Evolutionary conservation across 2,888 invertebrate genomes (phyloP), one percentile per base, ranked within the genome.

Genomic region (Tethea ocularis): DNA sequence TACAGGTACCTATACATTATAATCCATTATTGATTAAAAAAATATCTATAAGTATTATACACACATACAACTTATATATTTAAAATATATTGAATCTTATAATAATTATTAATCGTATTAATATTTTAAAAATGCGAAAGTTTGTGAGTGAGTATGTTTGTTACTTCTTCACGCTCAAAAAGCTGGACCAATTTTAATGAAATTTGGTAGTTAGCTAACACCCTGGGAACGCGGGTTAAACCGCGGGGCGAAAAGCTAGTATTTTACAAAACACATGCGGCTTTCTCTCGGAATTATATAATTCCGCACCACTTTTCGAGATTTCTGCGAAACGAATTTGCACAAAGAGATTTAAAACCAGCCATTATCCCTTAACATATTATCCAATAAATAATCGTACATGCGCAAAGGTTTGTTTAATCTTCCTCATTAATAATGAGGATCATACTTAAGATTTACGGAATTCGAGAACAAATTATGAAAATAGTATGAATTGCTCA

Each of bases 401-500:
- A 61, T 46, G 54, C 58, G 51, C 59, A 62, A 68, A 59, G 62
- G 63, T 64, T 65, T 67, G 67, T 70, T 67, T 62, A 72, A 68
- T 61, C 67, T 67, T 55, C 41, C 61, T 64, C 61, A 62, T 71
- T 72, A 66, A 61, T 61, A 64, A 54, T 60, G 60, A 64, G 33
- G 59, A 56, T 26, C 20, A 20, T 20, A 26, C 22, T 29, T 52
- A 23, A 56, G 41, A 36, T 38, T 33, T 22, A 33, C 33, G 17
- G 58, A 52, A 59, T 52, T 58, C 52, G 52, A 22, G 26, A 54
- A 79, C 81, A 46, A 46, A 46, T 10, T 46, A 46, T n/a, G 20
- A 84, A 80, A 86, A 87, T 88, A 86, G 79, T 17, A 38, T 15
- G 69, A 63, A 63, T 77, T 36, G 1, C 3, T 13, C 11, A 36